A percentile compares a stretch with the other conserved stretches of the same genome.
These are phyloP conservation scores for Acanthoscelides obtectus DNA, from an alignment of 2,888 invertebrate genomes.

Conservation along the genomic window DNA sequence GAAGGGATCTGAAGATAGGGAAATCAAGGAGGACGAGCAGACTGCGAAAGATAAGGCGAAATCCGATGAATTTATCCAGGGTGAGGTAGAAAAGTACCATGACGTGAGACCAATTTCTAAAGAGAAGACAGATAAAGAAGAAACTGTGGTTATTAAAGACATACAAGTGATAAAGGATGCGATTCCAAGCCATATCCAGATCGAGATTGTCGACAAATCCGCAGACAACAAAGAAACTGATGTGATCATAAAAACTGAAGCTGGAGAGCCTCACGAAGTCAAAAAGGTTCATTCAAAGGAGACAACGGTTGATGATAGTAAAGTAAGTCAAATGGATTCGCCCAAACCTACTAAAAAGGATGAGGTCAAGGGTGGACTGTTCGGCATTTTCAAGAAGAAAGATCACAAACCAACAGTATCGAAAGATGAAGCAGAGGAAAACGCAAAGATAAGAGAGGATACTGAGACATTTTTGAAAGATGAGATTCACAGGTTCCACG, in stretches of 20 bases:
- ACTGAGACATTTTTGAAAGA: constrained; percentile 20
- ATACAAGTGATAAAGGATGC: background rate
- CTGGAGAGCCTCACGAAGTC: background rate
- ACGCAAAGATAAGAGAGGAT: constrained; percentile 2
- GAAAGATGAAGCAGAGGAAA: constrained; percentile 5
- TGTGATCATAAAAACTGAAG: background rate
- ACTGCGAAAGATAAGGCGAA: constrained; percentile 10
- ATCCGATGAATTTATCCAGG: constrained; percentile 14
- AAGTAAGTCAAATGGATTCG: background rate
- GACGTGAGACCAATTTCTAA: constrained; percentile 20
- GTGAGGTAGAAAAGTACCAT: constrained; percentile 21
- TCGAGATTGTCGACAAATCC: background rate
- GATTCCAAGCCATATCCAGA: background rate
- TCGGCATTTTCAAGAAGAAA: background rate
- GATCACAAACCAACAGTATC: background rate
- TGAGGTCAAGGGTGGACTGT: background rate
- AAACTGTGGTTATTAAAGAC: background rate
- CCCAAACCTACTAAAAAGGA: background rate
- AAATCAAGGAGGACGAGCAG: constrained; percentile 8
- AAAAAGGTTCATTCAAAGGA: background rate
- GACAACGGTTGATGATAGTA: background rate
- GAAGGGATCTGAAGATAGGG: constrained; percentile 13
- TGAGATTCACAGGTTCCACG: constrained; percentile 25
- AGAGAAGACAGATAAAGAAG: background rate
- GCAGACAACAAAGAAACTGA: background rate